Evolutionary conservation across 2,797 vertebrate genomes (phyloP).

Genomic region (Trachops cirrhosus): DNA sequence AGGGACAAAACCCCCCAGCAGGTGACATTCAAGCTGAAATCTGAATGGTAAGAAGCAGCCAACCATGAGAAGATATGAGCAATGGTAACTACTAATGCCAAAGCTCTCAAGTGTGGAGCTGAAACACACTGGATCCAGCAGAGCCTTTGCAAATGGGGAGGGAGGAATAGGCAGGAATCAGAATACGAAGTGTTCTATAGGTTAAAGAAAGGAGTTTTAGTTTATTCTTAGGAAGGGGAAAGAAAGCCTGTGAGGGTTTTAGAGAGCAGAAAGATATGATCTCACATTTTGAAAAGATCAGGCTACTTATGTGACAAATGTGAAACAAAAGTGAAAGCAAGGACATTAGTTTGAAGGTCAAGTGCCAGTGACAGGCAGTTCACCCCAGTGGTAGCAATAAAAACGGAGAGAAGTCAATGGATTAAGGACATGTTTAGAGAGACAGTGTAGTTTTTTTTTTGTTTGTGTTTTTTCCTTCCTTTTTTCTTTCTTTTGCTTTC

Average conservation of each 20-base stretch:
- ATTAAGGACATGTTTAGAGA: neutral
- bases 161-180: neutral
- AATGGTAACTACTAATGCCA: neutral
- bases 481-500: neutral
- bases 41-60: neutral
- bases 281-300: constrained; percentile 29
- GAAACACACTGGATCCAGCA: neutral
- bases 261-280: neutral
- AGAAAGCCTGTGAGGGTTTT: neutral
- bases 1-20: neutral
- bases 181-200: neutral
- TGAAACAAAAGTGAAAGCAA: neutral
- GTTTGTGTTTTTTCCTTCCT: neutral
- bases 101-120: neutral
- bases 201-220: neutral
- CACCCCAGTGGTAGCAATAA: neutral
- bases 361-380: neutral
- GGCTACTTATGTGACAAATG: neutral
- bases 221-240: neutral
- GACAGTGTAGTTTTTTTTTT: neutral
- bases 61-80: neutral
- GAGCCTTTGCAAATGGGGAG: neutral
- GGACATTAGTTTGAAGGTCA: neutral
- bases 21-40: neutral
- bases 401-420: neutral